phyloP scores from a whole-genome alignment of 2,113 vertebrate genomes.

The Arvicanthis niloticus region DNA sequence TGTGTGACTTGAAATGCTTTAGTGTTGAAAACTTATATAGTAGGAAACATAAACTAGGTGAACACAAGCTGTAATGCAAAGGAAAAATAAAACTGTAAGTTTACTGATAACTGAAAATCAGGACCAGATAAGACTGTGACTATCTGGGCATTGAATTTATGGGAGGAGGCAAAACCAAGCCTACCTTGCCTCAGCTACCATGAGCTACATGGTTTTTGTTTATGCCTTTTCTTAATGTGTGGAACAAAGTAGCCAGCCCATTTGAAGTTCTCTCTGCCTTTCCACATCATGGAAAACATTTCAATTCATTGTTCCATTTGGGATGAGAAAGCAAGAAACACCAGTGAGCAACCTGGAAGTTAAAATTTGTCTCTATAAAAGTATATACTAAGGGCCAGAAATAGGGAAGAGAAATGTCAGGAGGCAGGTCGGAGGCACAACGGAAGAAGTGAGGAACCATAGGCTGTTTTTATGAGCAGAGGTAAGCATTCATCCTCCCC shows the following conservation, averaged over 20 bases:
- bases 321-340: neutral
- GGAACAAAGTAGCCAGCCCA: conserved; percentile 80
- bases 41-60: conserved; percentile 83
- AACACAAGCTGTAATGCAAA: conserved; percentile 85
- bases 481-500: neutral
- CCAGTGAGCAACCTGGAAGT: neutral
- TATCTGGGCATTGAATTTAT: conserved; percentile 83
- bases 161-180: conserved; percentile 80
- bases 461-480: neutral
- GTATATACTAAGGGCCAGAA: neutral
- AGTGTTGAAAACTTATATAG: conserved; percentile 80
- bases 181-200: conserved; percentile 54
- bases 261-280: conserved; percentile 82
- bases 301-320: conserved; percentile 70
- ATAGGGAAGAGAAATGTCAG: neutral
- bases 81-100: conserved; percentile 76
- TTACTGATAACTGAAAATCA: conserved; percentile 86
- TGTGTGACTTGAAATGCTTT: conserved; percentile 66
- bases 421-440: neutral
- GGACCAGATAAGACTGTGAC: conserved; percentile 86
- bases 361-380: conserved; percentile 54
- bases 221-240: conserved; percentile 74
- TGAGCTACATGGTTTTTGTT: conserved; percentile 78
- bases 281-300: conserved; percentile 51
- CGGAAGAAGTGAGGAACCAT: neutral